phyloP scores from a whole-genome alignment of 2,797 vertebrate genomes.

The Rhinatrema bivittatum region DNA sequence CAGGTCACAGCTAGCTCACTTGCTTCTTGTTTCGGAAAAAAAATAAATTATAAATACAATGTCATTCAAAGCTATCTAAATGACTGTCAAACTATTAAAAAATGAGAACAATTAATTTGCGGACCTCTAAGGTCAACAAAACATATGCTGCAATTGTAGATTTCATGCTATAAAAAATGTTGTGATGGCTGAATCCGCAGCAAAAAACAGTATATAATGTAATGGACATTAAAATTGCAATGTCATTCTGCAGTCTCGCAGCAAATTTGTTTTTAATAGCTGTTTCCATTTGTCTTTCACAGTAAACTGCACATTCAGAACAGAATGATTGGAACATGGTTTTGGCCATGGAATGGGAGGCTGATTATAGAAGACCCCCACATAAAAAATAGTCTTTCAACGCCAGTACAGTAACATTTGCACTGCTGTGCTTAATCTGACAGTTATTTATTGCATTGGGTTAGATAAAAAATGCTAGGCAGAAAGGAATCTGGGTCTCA shows the following conservation, averaged over 20 bases:
- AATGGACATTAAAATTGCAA: conserved; percentile 13
- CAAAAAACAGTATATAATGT: not conserved
- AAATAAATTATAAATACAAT: too few relatives aligned
- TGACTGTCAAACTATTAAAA: too few relatives aligned
- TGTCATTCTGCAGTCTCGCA: conserved; percentile 15
- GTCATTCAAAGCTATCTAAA: too few relatives aligned
- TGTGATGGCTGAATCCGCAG: not conserved
- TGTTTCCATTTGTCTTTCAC: conserved; percentile 35
- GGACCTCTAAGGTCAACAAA: too few relatives aligned
- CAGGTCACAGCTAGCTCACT: too few relatives aligned
- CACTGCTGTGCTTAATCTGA: conserved; percentile 39
- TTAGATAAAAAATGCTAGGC: conserved; percentile 31
- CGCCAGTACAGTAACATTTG: conserved; percentile 44
- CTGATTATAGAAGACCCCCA: conserved; percentile 26
- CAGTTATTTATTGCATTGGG: conserved; percentile 45
- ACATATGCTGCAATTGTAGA: too few relatives aligned
- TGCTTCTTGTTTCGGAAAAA: too few relatives aligned
- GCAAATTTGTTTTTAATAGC: conserved; percentile 25
- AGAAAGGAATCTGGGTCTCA: conserved; percentile 27
- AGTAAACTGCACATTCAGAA: conserved; percentile 34
- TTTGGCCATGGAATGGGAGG: conserved; percentile 14
- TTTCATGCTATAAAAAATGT: too few relatives aligned
- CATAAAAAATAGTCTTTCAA: conserved; percentile 39
- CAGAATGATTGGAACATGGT: conserved; percentile 25
- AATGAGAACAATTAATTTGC: too few relatives aligned